Evolutionary conservation across 1,140 invertebrate genomes (phyloP).

Genomic region (Pararge aegeria): DNA sequence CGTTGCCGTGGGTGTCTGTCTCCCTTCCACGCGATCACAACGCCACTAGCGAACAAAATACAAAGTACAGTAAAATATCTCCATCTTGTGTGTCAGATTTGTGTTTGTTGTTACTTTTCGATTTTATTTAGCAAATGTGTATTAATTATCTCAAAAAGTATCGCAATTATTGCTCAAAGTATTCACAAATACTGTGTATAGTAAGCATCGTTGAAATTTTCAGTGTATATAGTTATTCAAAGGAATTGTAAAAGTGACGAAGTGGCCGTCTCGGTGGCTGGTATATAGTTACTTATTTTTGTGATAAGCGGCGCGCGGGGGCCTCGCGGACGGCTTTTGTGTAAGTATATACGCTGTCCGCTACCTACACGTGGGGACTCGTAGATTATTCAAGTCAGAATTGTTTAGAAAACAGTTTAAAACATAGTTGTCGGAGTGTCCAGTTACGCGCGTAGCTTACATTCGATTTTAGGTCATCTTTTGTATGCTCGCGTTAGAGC

Average conservation of each 20-base stretch:
- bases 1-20: constrained; percentile 22
- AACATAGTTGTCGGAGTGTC: constrained; percentile 51
- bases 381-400: constrained; percentile 55
- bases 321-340: constrained; percentile 69
- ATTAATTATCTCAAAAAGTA: constrained; percentile 58
- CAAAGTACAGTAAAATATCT: constrained; percentile 74
- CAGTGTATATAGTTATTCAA: constrained; percentile 42
- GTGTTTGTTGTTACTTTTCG: constrained; percentile 79
- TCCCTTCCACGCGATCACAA: constrained; percentile 51
- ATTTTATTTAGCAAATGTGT: constrained; percentile 64
- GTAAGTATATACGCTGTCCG: constrained; percentile 63
- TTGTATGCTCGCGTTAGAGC: constrained; percentile 68
- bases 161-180: constrained; percentile 37
- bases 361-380: constrained; percentile 42
- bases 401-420: constrained; percentile 67
- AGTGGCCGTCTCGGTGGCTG: constrained; percentile 75
- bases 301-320: constrained; percentile 78
- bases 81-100: constrained; percentile 80
- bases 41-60: constrained; percentile 64
- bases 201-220: constrained; percentile 36
- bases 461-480: constrained; percentile 78
- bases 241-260: constrained; percentile 70
- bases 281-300: constrained; percentile 80
- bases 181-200: constrained; percentile 29
- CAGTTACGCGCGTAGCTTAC: constrained; percentile 58